Evolutionary conservation across 1,140 invertebrate genomes (phyloP), one percentile per base, ranked within the genome.

Genomic region (Musca vetustissima): DNA sequence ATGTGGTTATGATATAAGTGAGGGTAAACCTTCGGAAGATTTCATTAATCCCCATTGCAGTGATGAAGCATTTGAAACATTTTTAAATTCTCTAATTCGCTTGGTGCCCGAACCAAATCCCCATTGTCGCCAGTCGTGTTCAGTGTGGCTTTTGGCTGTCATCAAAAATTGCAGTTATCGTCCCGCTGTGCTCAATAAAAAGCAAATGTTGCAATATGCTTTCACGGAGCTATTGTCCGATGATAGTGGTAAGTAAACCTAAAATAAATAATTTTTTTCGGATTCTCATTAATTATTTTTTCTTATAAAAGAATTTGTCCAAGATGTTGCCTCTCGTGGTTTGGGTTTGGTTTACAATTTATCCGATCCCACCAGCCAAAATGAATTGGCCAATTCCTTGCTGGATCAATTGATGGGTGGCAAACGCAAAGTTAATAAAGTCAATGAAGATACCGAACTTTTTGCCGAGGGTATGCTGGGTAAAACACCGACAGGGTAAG

Each of bases 281-380:
- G 8, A 2, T 8, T 43, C 13, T 43, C 4, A 32, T 32, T 43
- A 11, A 4, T 1, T 43, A 47, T 52, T 49, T 17, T 43, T 25
- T 53, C 2, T 2, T 67, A 67, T 78, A 72, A 28, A 3, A 92
- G 91, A 93, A 76, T 89, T 97, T 74, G 91, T 96, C 1, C 95
- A 97, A 86, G 95, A 97, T 81, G 89, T 95, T 1, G 93, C 94
- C 11, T 93, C 93, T 0, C 96, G 97, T 83, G 95, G 94, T 36
- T 84, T 98, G 17, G 93, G 92, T 71, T 82, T 97, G 2, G 91
- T 97, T 6, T 97, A 96, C 78, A 89, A 94, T 70, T 89, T 88
- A 65, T 94, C 90, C 6, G 88, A 89, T 72, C 87, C 90, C 49
- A 87, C 88, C 71, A 87, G 90, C 72, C 91, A 90, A 74, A 85